These are phyloP conservation scores for Oreochromis aureus DNA, from an alignment of 2,113 vertebrate genomes.

Conservation along the genomic window DNA sequence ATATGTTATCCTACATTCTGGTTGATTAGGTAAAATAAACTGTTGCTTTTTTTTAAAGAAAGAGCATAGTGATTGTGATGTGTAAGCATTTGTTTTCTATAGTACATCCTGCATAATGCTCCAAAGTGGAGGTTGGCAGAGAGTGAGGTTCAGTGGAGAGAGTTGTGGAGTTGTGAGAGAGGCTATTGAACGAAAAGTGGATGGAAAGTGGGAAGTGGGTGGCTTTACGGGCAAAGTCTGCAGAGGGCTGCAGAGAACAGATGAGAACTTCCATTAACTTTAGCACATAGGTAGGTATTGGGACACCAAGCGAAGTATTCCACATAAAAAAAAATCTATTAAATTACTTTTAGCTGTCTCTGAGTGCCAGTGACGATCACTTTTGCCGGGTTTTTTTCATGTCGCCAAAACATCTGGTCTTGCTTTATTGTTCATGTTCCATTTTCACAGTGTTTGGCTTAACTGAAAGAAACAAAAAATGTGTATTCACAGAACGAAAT, in stretches of 20 bases:
- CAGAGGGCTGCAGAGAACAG: background rate
- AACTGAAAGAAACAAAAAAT: background rate
- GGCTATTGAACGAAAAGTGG: constrained; percentile 30
- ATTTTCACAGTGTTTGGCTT: constrained; percentile 12
- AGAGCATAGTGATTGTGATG: background rate
- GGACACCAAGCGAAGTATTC: background rate
- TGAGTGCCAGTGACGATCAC: background rate
- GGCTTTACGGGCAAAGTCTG: constrained; percentile 10
- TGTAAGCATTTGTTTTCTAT: background rate
- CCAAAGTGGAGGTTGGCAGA: constrained; percentile 12
- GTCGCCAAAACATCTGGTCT: constrained; percentile 29
- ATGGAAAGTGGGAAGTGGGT: constrained; percentile 43
- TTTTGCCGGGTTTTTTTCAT: constrained; percentile 16
- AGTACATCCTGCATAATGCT: background rate
- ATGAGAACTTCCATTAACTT: constrained; percentile 17
- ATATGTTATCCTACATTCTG: background rate
- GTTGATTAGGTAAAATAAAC: constrained; percentile 21
- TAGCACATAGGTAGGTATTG: background rate
- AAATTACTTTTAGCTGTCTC: background rate
- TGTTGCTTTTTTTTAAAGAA: background rate
- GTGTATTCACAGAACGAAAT: constrained; percentile 3
- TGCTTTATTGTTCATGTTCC: constrained; percentile 10
- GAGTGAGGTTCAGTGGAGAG: background rate
- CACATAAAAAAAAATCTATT: background rate
- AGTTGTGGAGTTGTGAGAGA: background rate